phyloP scores from a whole-genome alignment of 2,113 vertebrate species.

The Archilochus colubris region DNA sequence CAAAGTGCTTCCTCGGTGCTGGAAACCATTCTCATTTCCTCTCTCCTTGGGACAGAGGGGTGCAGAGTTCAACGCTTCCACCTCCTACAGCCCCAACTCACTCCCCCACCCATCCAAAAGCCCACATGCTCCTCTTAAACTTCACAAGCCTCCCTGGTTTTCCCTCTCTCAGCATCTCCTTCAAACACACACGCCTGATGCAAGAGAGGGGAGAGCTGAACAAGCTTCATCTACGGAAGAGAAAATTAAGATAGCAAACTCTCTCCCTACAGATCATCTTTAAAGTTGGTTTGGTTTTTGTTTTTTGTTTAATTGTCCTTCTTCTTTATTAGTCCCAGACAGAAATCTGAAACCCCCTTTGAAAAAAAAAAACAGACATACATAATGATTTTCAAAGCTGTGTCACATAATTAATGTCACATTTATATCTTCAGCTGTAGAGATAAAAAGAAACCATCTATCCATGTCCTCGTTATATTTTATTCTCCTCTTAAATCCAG shows the following conservation, averaged over 20 bases:
- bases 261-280: conserved; percentile 54
- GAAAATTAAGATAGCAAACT: conserved; percentile 59
- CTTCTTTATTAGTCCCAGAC: conserved; percentile 69
- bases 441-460: conserved; percentile 72
- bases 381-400: conserved; percentile 66
- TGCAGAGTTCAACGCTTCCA: not conserved
- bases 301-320: not conserved
- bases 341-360: conserved; percentile 47
- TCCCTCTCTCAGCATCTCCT: not conserved
- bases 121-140: not conserved
- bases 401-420: conserved; percentile 72
- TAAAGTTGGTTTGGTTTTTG: not conserved
- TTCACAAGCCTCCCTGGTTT: not conserved
- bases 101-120: not conserved
- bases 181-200: not conserved
- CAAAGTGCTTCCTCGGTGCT: not conserved
- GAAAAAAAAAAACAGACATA: conserved; percentile 15
- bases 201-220: not conserved
- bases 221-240: not conserved
- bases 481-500: conserved; percentile 50
- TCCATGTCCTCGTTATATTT: conserved; percentile 57
- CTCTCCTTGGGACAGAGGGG: not conserved
- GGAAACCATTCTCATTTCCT: not conserved
- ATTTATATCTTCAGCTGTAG: conserved; percentile 66
- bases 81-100: not conserved